Conservation (phyloP, 2,888 invertebrate species). For the Caenorhabditis angaria region DNA sequence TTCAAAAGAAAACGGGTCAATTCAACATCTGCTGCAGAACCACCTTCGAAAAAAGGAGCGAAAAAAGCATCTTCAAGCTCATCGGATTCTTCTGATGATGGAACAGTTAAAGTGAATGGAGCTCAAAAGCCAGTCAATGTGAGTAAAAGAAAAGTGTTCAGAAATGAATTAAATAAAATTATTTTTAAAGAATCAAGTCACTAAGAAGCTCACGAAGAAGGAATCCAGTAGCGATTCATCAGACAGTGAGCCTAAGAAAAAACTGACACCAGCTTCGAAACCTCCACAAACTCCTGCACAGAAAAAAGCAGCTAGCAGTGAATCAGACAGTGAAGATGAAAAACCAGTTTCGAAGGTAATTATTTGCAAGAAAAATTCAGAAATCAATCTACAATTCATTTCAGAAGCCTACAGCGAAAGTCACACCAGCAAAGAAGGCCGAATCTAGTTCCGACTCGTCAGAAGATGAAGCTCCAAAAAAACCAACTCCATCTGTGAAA, state of each 20-base stretch:
- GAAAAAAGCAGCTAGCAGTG: constrained; percentile 23
- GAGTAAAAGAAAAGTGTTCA: constrained; percentile 14
- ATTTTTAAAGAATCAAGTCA: constrained; percentile 17
- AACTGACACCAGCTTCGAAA: constrained; percentile 9
- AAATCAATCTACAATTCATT: not conserved
- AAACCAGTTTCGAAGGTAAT: constrained; percentile 21
- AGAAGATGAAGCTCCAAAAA: constrained; percentile 12
- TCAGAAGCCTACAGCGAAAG: constrained; percentile 11
- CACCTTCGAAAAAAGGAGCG: constrained; percentile 46
- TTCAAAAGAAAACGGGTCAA: constrained; percentile 26
- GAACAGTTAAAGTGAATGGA: constrained; percentile 17
- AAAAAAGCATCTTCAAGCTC: constrained; percentile 34
- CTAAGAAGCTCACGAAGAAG: constrained; percentile 24
- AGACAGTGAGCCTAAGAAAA: constrained; percentile 7
- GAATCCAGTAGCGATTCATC: constrained; percentile 5
- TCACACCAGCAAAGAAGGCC: constrained; percentile 22
- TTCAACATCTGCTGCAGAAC: constrained; percentile 31
- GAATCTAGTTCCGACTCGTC: constrained; percentile 14
- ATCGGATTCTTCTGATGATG: constrained; percentile 43
- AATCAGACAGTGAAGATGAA: constrained; percentile 26
- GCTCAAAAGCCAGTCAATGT: constrained; percentile 32
- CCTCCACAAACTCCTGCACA: constrained; percentile 15
- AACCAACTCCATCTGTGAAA: constrained; percentile 20
- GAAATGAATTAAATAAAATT: too few relatives aligned
- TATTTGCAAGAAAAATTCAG: not conserved